phyloP scores from a whole-genome alignment of 2,113 vertebrate genomes.

The Misgurnus mizolepis region DNA sequence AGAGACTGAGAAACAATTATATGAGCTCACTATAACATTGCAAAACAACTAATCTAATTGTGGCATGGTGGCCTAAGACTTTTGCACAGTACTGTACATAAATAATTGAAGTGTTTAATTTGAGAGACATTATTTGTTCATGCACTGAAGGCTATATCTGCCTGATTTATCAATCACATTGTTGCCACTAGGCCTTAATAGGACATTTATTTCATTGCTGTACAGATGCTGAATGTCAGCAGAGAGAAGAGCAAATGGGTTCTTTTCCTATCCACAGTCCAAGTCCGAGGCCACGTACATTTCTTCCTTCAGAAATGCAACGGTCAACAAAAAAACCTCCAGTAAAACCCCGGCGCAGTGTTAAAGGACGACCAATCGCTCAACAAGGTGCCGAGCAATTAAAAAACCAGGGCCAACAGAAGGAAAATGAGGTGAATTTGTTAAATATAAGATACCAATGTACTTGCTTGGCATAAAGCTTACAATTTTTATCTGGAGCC shows the following conservation, averaged over 20 bases:
- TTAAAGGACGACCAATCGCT: constrained; percentile 40
- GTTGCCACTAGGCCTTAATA: not conserved
- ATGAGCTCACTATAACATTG: too few relatives aligned
- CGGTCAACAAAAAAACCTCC: constrained; percentile 38
- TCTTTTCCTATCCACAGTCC: constrained; percentile 22
- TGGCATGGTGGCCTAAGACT: too few relatives aligned
- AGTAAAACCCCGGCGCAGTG: constrained; percentile 57
- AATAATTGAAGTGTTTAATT: too few relatives aligned
- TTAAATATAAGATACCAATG: too few relatives aligned
- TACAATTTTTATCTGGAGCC: not conserved
- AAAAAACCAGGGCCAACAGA: constrained; percentile 24
- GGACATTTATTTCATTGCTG: not conserved
- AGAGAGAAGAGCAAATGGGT: constrained; percentile 38
- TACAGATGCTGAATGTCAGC: constrained; percentile 51
- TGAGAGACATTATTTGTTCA: too few relatives aligned
- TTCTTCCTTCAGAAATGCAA: not conserved
- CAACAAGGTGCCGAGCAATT: not conserved
- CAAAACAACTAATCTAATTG: too few relatives aligned
- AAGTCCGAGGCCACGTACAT: constrained; percentile 16
- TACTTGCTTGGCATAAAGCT: too few relatives aligned
- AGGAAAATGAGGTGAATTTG: constrained; percentile 39
- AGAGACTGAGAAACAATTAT: too few relatives aligned
- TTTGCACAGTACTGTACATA: too few relatives aligned
- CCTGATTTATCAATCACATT: not conserved
- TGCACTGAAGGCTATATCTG: too few relatives aligned